Base-by-base conservation (phyloP, 2,888 invertebrate genomes). In the Drosophila buzzatii region DNA sequence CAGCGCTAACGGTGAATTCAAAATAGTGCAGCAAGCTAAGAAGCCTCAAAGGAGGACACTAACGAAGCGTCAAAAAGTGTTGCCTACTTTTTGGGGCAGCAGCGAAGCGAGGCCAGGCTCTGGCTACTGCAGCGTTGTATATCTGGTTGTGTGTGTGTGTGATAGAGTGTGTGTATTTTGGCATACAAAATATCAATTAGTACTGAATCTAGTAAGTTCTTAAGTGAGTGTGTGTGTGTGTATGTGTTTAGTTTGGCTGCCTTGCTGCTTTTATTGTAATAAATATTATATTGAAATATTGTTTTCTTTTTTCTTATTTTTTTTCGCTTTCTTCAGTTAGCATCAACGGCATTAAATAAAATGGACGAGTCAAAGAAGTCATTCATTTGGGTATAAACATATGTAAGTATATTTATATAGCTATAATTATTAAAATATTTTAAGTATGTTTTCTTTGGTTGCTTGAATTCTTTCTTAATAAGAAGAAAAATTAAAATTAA, bases 351-450 rank as follows among this genome's bases (percentile, higher is more conserved):
- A 85, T 85, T 92, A 90, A 91, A 92, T 92, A 90, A 91, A 92
- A 92, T 92, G 92, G 92, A 91, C 92, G 93, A 92, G 92, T 92
- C 92, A 92, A 92, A 92, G 92, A 92, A 92, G 92, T 92, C 93
- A 92, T 91, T 92, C 90, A 86, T 86, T 89, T 84, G 76, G 70
- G 73, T 85, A 88, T 76, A 74, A 67, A 82, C 70, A 89, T 82
- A 85, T 66, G 53, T 88, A 85, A 72, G 70, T 85, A 79, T 87
- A 75, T 89, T 66, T 63, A 61, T 71, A 71, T 70, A 82, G 66
- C 59, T 68, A 73, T 66, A 78, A 73, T 69, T 65, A 64, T 61
- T 55, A 65, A 77, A 67, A 81, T 51, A 51, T 33, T 71, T 82
- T 67, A 67, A 75, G 63, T 66, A 89, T 79, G 63, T 82, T 64